Evolutionary conservation across 1,140 invertebrate species (phyloP), one percentile per base, ranked within the genome.

Genomic region (Eriocheir sinensis): DNA sequence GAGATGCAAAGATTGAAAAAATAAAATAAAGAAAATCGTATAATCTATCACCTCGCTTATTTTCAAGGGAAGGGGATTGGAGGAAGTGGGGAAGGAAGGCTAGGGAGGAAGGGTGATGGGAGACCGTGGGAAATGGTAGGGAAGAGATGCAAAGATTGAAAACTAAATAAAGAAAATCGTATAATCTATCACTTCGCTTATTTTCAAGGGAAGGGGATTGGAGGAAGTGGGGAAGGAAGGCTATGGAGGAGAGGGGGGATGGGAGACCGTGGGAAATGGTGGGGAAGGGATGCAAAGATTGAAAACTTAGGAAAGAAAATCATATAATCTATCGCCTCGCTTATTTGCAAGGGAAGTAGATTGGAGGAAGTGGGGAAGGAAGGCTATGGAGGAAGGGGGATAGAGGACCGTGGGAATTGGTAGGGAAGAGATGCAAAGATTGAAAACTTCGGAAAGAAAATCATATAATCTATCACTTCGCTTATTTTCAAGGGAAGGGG

Each of bases 151-250:
- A 72, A 72, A n/a, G 60, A 72, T 15, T 15, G 60, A n/a, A n/a
- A n/a, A 15, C 12, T n/a, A n/a, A n/a, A n/a, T n/a, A n/a, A n/a
- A n/a, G n/a, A n/a, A n/a, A n/a, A n/a, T n/a, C n/a, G n/a, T n/a
- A n/a, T n/a, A n/a, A n/a, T n/a, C n/a, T n/a, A n/a, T n/a, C n/a
- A n/a, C 60, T n/a, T n/a, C n/a, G n/a, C n/a, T n/a, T n/a, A n/a
- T n/a, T n/a, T n/a, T n/a, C n/a, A n/a, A 72, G 60, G 60, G 83
- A 34, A 41, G 81, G 38, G 60, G 60, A n/a, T n/a, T n/a, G 60
- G 60, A n/a, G n/a, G n/a, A n/a, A n/a, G n/a, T n/a, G n/a, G n/a
- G n/a, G n/a, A n/a, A n/a, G n/a, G 60, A n/a, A n/a, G 60, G 60
- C 12, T 15, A n/a, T 15, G 60, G n/a, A n/a, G 60, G 60, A n/a